Percentiles rank a stretch among this genome's conserved stretches.
These are phyloP conservation scores for Trematomus loennbergii DNA, from an alignment of 2,113 vertebrate genomes.

Conservation along the genomic window DNA sequence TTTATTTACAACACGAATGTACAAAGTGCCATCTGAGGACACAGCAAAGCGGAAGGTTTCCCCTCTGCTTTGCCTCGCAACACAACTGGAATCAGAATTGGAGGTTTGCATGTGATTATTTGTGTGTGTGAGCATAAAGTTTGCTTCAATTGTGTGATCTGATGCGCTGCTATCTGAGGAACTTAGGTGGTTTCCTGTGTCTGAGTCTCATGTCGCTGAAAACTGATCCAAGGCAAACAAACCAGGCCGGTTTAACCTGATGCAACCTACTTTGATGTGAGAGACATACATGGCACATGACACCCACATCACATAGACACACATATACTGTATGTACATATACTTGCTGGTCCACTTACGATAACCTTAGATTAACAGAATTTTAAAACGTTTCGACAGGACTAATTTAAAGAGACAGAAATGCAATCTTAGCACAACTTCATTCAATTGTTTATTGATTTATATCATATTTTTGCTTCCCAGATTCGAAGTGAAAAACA, in stretches of 20 bases:
- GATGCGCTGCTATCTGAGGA: slow-evolving; percentile 11
- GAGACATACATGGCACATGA: background rate
- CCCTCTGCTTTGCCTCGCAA: background rate
- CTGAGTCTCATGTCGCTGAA: slow-evolving; percentile 14
- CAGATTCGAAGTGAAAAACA: background rate
- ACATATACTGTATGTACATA: slow-evolving; percentile 77
- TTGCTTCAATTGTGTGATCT: slow-evolving; percentile 16
- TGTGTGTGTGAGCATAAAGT: slow-evolving; percentile 20
- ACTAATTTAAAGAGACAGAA: background rate
- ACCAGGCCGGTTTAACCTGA: slow-evolving; percentile 32
- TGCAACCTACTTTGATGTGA: background rate
- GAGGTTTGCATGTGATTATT: background rate
- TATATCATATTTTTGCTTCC: background rate
- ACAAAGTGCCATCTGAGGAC: slow-evolving; percentile 9
- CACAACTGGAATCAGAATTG: background rate
- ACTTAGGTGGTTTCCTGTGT: slow-evolving; percentile 69
- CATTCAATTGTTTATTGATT: background rate
- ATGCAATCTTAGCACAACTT: too few species aligned
- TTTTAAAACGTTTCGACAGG: background rate
- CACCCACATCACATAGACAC: slow-evolving; percentile 76
- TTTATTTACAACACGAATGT: too few species aligned
- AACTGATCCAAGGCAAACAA: background rate
- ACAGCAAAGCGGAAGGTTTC: background rate
- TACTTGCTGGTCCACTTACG: background rate
- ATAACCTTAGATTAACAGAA: too few species aligned